Evolutionary conservation across 2,797 vertebrate genomes (phyloP).

Genomic region (Gadopsis bispinosus): DNA sequence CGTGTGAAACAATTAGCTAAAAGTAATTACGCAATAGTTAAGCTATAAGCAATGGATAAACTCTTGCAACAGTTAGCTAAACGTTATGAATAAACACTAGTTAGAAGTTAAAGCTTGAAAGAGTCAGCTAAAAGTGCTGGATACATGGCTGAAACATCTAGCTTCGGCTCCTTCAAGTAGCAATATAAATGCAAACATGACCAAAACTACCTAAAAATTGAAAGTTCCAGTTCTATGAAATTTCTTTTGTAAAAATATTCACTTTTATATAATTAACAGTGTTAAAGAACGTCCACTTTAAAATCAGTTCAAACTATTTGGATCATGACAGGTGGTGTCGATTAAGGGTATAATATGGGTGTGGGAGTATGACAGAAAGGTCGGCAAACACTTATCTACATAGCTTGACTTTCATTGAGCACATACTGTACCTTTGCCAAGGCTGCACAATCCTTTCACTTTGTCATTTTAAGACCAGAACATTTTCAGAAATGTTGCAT

Average conservation of each 20-base stretch:
- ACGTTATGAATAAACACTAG: no score
- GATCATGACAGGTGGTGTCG: background rate
- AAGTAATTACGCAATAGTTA: background rate
- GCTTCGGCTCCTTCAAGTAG: background rate
- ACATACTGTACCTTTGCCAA: background rate
- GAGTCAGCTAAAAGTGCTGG: no score
- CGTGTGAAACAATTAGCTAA: background rate
- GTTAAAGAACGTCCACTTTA: background rate
- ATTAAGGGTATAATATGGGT: background rate
- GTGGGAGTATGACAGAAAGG: background rate
- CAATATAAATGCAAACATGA: background rate
- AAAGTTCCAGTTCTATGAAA: background rate
- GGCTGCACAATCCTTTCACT: background rate
- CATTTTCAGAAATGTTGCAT: conserved; percentile 7
- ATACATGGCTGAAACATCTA: background rate
- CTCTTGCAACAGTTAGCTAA: no score
- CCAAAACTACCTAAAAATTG: background rate
- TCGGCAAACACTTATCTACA: background rate
- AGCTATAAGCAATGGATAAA: no score
- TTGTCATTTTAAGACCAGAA: background rate
- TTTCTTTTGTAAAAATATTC: no score
- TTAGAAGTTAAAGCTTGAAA: no score
- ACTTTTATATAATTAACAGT: background rate
- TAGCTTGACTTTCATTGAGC: background rate
- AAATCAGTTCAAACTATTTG: background rate